Base-by-base conservation (phyloP, 2,113 vertebrate species). In the Eulemur macaco region DNA sequence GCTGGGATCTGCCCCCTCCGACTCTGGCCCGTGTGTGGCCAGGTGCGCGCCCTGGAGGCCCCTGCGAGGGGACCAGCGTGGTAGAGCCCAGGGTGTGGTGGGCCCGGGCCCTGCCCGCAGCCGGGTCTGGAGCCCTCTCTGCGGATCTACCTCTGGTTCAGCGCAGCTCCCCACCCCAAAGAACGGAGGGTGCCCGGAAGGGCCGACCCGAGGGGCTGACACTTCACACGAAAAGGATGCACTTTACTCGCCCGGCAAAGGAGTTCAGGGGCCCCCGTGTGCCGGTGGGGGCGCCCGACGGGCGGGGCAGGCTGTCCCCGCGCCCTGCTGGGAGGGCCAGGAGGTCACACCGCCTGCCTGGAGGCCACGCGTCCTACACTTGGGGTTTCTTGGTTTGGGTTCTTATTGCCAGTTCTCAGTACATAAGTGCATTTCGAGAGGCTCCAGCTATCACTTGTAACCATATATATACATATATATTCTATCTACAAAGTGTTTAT, bases 401-500 rank as follows among this genome's bases (percentile, higher is more conserved):
- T 96, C 96, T 98, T 9, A 56, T 96, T 94, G 97, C 97, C 98
- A 97, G 97, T 98, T 98, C 96, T 98, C 98, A 97, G 97, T 98
- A 98, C 98, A 97, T 98, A 98, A 97, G 98, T 98, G 98, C 98
- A 98, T 98, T 98, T 98, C 87, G 96, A 85, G 94, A 97, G 95
- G 98, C 97, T 98, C 97, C 98, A 98, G 98, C 98, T 98, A 98
- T 98, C 98, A 97, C 98, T 98, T 98, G 98, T 99, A 98, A 98
- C 98, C 98, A 97, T 98, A 98, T 98, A 98, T 98, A 98, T 97
- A 98, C 98, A 98, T 98, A 98, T 98, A 99, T 98, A 98, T 97
- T 98, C 95, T 98, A 98, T 98, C 95, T 98, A 98, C 98, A 98
- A 98, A 98, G 98, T 98, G 98, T 98, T 98, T 99, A 98, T 99